Evolutionary conservation across 2,888 invertebrate species (phyloP).

Genomic region (Cephus spinipes): DNA sequence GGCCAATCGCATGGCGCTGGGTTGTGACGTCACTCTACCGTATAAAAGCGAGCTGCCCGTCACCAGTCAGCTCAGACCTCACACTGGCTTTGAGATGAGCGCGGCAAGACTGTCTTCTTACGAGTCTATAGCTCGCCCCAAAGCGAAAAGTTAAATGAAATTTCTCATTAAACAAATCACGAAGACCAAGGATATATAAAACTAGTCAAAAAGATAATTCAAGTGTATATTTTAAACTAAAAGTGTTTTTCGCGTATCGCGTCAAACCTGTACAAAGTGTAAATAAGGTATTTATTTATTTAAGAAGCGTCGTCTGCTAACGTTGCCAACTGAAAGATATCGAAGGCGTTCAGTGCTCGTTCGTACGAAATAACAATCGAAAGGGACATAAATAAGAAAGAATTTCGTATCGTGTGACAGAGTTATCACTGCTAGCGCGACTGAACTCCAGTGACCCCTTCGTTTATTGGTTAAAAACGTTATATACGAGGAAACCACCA

Average conservation of each 20-base stretch:
- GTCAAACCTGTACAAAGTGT: slow-evolving; percentile 33
- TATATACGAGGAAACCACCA: neutral
- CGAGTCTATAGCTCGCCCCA: slow-evolving; percentile 24
- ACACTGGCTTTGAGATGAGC: slow-evolving; percentile 51
- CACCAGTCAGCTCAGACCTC: slow-evolving; percentile 53
- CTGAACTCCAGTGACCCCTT: neutral
- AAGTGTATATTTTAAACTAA: slow-evolving; percentile 15
- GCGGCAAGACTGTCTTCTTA: slow-evolving; percentile 42
- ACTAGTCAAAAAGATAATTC: slow-evolving; percentile 44
- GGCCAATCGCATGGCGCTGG: slow-evolving; percentile 47
- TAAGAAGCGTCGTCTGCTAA: slow-evolving; percentile 6
- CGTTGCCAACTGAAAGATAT: slow-evolving; percentile 4
- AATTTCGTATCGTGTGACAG: neutral
- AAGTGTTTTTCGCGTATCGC: neutral
- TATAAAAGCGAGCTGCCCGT: slow-evolving; percentile 53
- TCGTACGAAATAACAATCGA: neutral
- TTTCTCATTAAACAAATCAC: slow-evolving; percentile 12
- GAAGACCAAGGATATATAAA: slow-evolving; percentile 47
- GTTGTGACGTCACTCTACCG: slow-evolving; percentile 50
- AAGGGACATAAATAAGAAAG: neutral
- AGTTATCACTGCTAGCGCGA: neutral
- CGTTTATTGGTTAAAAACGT: neutral
- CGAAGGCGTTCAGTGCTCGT: slow-evolving; percentile 16
- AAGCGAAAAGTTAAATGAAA: slow-evolving; percentile 18
- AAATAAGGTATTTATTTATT: slow-evolving; percentile 26